Percentiles rank a stretch among this genome's conserved stretches.
These are phyloP conservation scores for Oreochromis mossambicus DNA, from an alignment of 2,797 vertebrate genomes.

Conservation along the genomic window DNA sequence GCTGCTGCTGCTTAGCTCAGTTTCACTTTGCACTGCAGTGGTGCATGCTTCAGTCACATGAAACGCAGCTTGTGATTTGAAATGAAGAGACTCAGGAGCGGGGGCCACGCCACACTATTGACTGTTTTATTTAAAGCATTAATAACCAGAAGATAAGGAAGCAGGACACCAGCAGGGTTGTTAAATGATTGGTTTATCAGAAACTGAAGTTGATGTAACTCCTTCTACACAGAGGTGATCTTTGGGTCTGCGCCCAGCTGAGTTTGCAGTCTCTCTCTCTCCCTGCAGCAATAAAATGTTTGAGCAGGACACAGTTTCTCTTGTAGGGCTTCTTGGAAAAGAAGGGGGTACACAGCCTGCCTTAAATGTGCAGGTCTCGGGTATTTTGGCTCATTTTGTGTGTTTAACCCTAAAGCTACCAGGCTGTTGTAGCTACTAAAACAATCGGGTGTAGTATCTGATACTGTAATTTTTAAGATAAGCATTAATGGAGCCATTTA, in stretches of 20 bases:
- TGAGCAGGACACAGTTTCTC: background rate
- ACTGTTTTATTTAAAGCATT: background rate
- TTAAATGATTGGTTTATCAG: background rate
- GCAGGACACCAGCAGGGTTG: background rate
- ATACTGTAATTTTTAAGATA: rapidly evolving
- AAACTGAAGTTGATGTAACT: background rate
- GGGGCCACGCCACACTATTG: background rate
- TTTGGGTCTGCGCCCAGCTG: background rate
- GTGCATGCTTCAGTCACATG: constrained; percentile 1
- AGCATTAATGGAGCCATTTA: background rate
- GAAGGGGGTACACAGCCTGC: background rate
- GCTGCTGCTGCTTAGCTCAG: background rate
- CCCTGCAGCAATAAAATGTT: background rate
- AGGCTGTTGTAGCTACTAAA: background rate
- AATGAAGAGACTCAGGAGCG: background rate
- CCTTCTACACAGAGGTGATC: background rate
- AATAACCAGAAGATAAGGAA: background rate
- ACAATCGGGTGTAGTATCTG: background rate
- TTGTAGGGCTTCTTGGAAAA: background rate
- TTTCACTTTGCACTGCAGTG: constrained; percentile 39
- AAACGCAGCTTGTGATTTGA: background rate
- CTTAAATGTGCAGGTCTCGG: background rate
- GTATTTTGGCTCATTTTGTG: background rate
- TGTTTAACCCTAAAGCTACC: background rate
- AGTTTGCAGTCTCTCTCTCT: background rate